Evolutionary conservation across 2,888 invertebrate genomes (phyloP), one percentile per base, ranked within the genome.

Genomic region (Campopleginae sp.): DNA sequence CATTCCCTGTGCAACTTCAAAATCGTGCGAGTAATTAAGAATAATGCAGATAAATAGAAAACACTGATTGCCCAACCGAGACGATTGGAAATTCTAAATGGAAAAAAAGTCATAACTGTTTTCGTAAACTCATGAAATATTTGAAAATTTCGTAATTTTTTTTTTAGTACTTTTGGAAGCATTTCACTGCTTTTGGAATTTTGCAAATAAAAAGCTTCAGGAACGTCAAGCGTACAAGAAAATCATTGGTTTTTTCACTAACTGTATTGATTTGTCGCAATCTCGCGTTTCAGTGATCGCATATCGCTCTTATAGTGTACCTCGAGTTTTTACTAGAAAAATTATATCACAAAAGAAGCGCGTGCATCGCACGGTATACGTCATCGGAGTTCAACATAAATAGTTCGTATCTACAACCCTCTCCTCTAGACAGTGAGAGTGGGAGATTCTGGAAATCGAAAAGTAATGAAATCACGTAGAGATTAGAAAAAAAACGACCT

Each of bases 201-300:
- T 12, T 23, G 17, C 1, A 27, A 54, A 76, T 12, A 66, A 65
- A 1, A 33, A 17, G 27, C 48, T 10, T 38, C 12, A 46, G 17
- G 17, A 10, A 31, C 44, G 19, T 63, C 0, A 19, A 7, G 17
- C 19, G 10, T 17, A 23, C 17, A 1, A 72, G n/a, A 19, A 58
- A 38, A 42, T 12, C 23, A 42, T 54, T 17, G 4, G 19, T 33
- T 54, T 68, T 77, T 42, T 58, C 31, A 77, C 66, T 68, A 54
- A 77, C 54, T 10, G 44, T 68, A 77, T 77, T 27, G 77, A 77
- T 77, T 77, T 12, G 10, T 33, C 51, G 8, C 31, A 77, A 77
- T 77, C 77, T 77, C 42, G 51, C 42, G 51, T 77, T 66, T 68
- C 27, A 54, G 23, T 68, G 54, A 77, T 77, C 54, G 17, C 54